Base-by-base conservation (phyloP, 2,888 invertebrate genomes). In the Tetrapedia diversipes region DNA sequence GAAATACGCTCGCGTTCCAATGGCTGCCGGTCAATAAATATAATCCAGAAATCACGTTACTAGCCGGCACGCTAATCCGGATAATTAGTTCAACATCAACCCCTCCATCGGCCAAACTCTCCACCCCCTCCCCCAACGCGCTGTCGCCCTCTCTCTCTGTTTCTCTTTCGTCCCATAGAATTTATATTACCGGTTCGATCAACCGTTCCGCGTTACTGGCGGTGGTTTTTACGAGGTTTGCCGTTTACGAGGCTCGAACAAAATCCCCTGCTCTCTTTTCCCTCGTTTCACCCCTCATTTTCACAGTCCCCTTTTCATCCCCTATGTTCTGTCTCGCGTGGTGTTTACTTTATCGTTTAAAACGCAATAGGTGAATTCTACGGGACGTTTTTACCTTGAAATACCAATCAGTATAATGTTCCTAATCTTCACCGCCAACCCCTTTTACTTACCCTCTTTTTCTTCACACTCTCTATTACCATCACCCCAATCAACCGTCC, bases 41-140 rank as follows among this genome's bases (percentile, higher is more conserved):
- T 65, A 66, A 63, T 66, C 53, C 57, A 65, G 69, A 65, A 70
- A 70, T 75, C 60, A 59, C 56, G 49, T 72, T 79, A 61, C 61
- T 60, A 51, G 14, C 67, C 61, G 56, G 39, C 56, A 53, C 60
- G 68, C 39, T 77, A 67, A 68, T 77, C 64, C 53, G 53, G 54
- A 71, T 78, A 78, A 79, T 77, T 79, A 70, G 56, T 68, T 64
- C 41, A 66, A 59, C 19, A 51, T 72, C 53, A 34, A 24, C 43
- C 43, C 34, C 43, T 10, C 54, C 8, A 14, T 47, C 54, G 22
- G 1, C 6, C 43, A n/a, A 39, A 32, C 37, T n/a, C 41, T n/a
- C n/a, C n/a, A 39, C 1, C 54, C 43, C 19, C 24, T 14, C 27
- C 32, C 4, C 54, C 45, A 1, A 10, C n/a, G 39, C n/a, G 19